phyloP scores from a whole-genome alignment of 2,113 vertebrate species.

The Stegostoma tigrinum region DNA sequence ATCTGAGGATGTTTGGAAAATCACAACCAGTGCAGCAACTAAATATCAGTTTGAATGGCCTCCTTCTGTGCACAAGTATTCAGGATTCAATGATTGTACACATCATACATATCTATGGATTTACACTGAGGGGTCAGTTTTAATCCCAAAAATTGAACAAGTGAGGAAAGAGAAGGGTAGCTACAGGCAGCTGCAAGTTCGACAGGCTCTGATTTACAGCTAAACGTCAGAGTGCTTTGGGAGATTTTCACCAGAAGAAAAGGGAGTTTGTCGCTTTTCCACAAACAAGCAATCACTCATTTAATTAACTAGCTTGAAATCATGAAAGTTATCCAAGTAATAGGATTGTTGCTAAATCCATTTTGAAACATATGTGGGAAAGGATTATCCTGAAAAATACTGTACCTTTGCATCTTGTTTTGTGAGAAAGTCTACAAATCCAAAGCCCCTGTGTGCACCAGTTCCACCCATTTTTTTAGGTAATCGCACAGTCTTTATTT shows the following conservation, averaged over 20 bases:
- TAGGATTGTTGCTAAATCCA: neutral
- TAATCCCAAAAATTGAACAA: neutral
- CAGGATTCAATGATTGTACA: neutral
- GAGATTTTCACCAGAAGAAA: neutral
- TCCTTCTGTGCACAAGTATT: neutral
- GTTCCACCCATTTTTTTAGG: constrained; percentile 83
- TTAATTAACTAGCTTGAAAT: neutral
- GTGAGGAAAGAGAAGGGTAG: constrained; percentile 19
- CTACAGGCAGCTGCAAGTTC: neutral
- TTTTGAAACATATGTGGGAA: neutral
- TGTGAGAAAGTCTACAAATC: constrained; percentile 90
- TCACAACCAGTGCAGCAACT: too few relatives aligned
- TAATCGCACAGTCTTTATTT: constrained; percentile 85
- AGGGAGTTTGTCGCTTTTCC: neutral
- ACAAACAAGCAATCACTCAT: neutral
- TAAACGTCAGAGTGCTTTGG: neutral
- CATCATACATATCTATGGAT: neutral
- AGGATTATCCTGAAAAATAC: constrained; percentile 36
- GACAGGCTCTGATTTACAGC: neutral
- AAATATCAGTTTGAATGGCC: neutral
- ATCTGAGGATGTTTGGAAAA: too few relatives aligned
- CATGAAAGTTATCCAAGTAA: neutral
- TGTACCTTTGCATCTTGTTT: constrained; percentile 93
- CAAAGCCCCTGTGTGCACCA: constrained; percentile 79
- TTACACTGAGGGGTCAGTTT: neutral